These are phyloP conservation scores for Blastomussa wellsi DNA, from an alignment of 92 coral and sea anemone species.

Conservation along the genomic window DNA sequence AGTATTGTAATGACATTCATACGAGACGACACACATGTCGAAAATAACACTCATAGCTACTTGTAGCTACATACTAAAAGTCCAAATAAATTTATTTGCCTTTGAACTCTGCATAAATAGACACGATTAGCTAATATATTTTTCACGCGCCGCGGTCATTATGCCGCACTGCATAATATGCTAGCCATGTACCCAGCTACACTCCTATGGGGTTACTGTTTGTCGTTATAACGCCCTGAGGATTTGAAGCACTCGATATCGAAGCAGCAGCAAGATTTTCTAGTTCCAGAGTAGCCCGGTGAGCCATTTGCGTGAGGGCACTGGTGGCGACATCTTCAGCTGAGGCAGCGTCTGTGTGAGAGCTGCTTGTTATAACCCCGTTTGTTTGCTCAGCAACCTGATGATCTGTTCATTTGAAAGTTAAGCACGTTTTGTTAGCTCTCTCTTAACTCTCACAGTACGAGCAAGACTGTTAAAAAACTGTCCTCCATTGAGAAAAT, in stretches of 20 bases:
- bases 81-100: neutral
- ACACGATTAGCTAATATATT: neutral
- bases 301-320: conserved; percentile 88
- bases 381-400: conserved; percentile 59
- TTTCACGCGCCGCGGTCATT: neutral
- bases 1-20: neutral
- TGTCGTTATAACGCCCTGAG: conserved; percentile 41
- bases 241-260: conserved; percentile 27
- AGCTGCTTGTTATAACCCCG: conserved; percentile 60
- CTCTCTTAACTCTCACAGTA: neutral
- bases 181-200: neutral
- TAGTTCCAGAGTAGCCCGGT: conserved; percentile 75
- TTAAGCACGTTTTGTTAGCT: neutral
- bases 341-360: conserved; percentile 57
- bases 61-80: neutral
- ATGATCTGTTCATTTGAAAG: conserved; percentile 40
- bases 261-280: conserved; percentile 49
- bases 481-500: neutral
- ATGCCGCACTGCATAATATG: neutral
- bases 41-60: neutral
- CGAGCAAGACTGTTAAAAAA: neutral
- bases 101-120: conserved; percentile 3
- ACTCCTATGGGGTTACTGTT: conserved; percentile 49
- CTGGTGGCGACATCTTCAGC: conserved; percentile 89
- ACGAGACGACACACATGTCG: neutral